Evolutionary conservation across 2,888 invertebrate genomes (phyloP), one percentile per base, ranked within the genome.

Genomic region (Platypus cylindrus): DNA sequence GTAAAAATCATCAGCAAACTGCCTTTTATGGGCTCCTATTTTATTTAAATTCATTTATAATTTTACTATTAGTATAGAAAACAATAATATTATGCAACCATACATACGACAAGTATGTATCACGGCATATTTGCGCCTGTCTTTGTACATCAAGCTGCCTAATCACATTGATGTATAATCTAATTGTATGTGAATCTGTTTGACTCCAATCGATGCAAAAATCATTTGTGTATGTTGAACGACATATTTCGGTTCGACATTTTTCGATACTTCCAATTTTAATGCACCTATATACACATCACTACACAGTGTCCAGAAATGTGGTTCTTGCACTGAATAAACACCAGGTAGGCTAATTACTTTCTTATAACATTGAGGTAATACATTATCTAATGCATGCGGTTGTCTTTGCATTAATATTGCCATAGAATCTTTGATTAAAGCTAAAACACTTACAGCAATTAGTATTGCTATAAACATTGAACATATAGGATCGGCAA

Each of bases 221-320:
- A 97, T 94, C 71, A 86, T 82, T 49, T 91, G 86, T 15, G 93
- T 82, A 55, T 91, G 90, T 43, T 85, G 85, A 15, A 89, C 77
- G 29, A 95, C 84, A 60, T 94, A 94, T 55, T 86, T 79, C 1
- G 89, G 79, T 63, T 95, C 95, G 7, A 91, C 89, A 50, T 83
- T 83, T 53, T 79, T 75, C 0, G 90, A 82, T n/a, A 95, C 94
- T 63, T 95, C 95, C 34, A 97, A 64, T 65, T 95, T 97, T 34
- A 97, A 65, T 46, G 86, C 86, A 45, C 95, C 95, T 2, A 94
- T 81, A 58, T 81, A 91, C 38, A 85, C 77, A 49, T 93, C 90
- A 56, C 89, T 91, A 60, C 94, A 94, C 41, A 97, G 68, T 9
- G 95, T 97, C 95, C 95, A 97, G 64, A 97, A 95, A 59, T 95